Evolutionary conservation across 2,797 vertebrate species (phyloP), one percentile per base, ranked within the genome.

Genomic region (Silurus aristotelis): DNA sequence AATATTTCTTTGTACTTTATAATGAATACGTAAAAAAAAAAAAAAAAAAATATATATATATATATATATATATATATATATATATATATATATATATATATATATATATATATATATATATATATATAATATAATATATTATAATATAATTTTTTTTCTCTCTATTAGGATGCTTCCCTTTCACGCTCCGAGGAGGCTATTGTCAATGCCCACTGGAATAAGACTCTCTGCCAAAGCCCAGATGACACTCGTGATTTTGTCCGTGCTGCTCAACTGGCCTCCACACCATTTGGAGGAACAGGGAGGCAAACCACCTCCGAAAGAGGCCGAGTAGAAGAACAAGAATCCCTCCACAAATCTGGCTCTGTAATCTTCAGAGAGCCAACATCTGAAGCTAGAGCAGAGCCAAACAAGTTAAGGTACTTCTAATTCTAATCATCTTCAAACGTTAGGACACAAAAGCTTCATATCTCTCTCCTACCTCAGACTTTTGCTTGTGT

Each of bases 181-280:
- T 92, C 92, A 72, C 89, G 95, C 90, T 91, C 87, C 72, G 96
- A 97, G 85, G 95, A 96, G 83, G 94, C 94, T 20, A 95, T 96
- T 87, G 90, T 96, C 86, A 93, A 93, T 64, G 94, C 94, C 6
- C 90, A 91, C 84, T 92, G 92, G 83, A 95, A 95, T 86, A 94
- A 94, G 83, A 95, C 92, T 20, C 90, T 97, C 80, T 95, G 93
- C 88, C 93, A 94, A 76, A 95, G 94, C 87, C 96, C 95, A 2
- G 95, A 97, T 86, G 93, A 97, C 85, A 96, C 96, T 0, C 94
- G 94, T 89, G 95, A 96, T 80, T 97, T 97, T n/a, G 93, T 91
- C 19, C 90, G 92, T 84, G 94, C 95, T 55, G 94, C 96, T 77
- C 95, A 89, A 19, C 87, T 96, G 87, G 95, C 93, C 12, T 97